Conservation (phyloP, 2,797 vertebrate genomes). For the Agapornis canus region DNA sequence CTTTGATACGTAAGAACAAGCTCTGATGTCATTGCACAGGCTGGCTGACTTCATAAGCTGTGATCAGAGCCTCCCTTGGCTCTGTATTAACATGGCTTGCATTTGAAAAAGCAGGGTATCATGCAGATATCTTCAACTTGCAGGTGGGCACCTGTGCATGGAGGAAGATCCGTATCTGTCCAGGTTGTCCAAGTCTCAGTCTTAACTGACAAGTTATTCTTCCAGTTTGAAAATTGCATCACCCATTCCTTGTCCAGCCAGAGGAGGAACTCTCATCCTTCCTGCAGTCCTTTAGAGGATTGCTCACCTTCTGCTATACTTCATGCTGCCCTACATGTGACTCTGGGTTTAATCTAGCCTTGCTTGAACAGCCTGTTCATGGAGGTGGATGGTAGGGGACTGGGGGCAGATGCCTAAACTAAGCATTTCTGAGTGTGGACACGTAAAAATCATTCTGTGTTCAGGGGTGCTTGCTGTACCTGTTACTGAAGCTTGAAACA, state of each 20-base stretch:
- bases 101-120: background rate
- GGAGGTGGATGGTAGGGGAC: background rate
- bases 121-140: background rate
- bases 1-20: background rate
- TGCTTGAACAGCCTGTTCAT: background rate
- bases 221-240: background rate
- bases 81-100: background rate
- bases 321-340: accelerated
- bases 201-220: background rate
- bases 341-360: background rate
- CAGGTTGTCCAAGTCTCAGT: background rate
- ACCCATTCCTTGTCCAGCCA: background rate
- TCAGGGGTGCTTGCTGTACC: background rate
- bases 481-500: background rate
- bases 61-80: background rate
- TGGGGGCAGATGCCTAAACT: background rate
- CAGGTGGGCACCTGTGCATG: background rate
- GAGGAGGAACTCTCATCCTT: background rate
- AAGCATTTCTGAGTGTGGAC: accelerated
- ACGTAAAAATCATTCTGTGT: background rate
- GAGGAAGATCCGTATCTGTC: background rate
- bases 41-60: background rate
- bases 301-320: background rate
- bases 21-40: background rate
- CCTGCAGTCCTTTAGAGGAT: background rate